These are phyloP conservation scores for Harmothoe impar DNA, from an alignment of 2,888 invertebrate genomes.

Conservation along the genomic window DNA sequence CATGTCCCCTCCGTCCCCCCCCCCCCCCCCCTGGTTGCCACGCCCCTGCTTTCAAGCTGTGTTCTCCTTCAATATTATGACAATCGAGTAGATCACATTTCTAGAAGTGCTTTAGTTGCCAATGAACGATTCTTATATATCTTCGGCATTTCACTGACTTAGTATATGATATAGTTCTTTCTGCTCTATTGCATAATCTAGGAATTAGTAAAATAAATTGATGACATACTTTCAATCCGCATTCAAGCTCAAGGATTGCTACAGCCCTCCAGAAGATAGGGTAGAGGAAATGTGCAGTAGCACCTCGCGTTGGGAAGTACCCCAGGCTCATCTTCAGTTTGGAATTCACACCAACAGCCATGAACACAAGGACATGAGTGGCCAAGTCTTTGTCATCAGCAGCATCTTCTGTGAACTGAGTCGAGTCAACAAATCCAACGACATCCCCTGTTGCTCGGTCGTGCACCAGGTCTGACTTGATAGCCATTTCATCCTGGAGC, in stretches of 20 bases:
- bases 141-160: no score
- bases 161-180: no score
- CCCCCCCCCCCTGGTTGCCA: no score
- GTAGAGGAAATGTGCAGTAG: conserved; percentile 21
- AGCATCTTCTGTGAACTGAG: background rate
- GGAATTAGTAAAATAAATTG: background rate
- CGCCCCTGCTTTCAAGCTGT: no score
- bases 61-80: no score
- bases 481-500: conserved; percentile 55
- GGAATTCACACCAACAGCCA: conserved; percentile 52
- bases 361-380: conserved; percentile 62
- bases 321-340: conserved; percentile 61
- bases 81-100: no score
- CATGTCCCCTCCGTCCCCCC: no score
- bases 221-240: conserved; percentile 50
- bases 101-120: no score
- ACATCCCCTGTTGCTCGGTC: background rate
- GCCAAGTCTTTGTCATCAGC: conserved; percentile 20
- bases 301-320: conserved; percentile 48
- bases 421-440: background rate
- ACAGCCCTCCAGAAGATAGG: conserved; percentile 64
- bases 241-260: conserved; percentile 15
- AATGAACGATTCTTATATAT: no score
- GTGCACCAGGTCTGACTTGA: conserved; percentile 42
- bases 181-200: background rate